A percentile compares a stretch with the other conserved stretches of the same genome.
Evolutionary conservation across 2,888 invertebrate genomes (phyloP).

Genomic region (Crossocerus cetratus): DNA sequence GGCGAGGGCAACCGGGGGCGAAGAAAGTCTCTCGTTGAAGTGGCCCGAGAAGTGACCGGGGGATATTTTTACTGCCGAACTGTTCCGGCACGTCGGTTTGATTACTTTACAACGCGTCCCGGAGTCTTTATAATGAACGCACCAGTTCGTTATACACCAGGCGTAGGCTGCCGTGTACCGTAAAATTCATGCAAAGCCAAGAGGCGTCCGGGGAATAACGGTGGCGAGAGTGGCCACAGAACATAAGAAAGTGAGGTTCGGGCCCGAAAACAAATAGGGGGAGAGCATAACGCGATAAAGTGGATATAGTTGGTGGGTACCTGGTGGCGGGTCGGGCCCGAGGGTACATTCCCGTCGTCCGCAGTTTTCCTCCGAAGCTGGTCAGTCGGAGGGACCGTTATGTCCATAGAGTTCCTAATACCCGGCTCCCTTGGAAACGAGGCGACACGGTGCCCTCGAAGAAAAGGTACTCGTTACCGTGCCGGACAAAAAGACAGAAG

Average conservation of each 20-base stretch:
- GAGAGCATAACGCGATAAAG: constrained; percentile 25
- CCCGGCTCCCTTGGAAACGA: constrained; percentile 16
- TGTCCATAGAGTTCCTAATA: constrained; percentile 24
- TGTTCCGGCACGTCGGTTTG: not conserved
- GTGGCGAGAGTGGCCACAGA: not conserved
- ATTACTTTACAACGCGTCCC: not conserved
- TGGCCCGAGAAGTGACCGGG: too few relatives aligned
- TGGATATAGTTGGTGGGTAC: constrained; percentile 25
- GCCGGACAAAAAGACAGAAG: constrained; percentile 50
- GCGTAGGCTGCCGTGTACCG: not conserved
- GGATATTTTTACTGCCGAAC: not conserved
- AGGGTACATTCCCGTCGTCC: constrained; percentile 20
- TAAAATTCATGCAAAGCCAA: not conserved
- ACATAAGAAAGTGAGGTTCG: constrained; percentile 2
- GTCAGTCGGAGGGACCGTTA: constrained; percentile 37
- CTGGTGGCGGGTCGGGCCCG: not conserved
- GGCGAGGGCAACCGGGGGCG: too few relatives aligned
- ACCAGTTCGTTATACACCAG: not conserved
- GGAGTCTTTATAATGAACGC: not conserved
- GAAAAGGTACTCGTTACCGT: constrained; percentile 52
- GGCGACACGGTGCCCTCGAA: constrained; percentile 30
- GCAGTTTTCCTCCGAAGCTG: constrained; percentile 22
- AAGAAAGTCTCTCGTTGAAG: not conserved
- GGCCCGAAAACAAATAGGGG: constrained; percentile 20
- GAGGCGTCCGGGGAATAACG: not conserved